Percentiles rank a stretch among this genome's conserved stretches.
phyloP scores from a whole-genome alignment of 2,888 invertebrate genomes.

The Acleris cristana region DNA sequence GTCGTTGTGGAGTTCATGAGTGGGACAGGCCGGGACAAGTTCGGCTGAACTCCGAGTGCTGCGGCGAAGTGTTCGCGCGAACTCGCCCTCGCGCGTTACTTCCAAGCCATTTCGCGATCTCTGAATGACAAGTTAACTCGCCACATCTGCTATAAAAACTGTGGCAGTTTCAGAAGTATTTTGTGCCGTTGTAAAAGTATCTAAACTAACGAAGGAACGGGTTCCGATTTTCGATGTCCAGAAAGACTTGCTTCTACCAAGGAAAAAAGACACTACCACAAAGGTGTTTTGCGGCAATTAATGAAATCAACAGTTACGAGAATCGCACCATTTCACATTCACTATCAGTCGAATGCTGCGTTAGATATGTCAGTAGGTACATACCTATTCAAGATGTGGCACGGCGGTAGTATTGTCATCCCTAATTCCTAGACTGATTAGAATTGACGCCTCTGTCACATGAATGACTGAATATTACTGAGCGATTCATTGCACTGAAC shows the following conservation, averaged over 20 bases:
- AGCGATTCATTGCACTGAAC: not conserved
- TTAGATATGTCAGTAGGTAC: no score
- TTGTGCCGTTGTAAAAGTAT: not conserved
- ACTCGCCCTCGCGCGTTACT: constrained; percentile 69
- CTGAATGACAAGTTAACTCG: constrained; percentile 66
- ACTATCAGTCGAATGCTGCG: no score
- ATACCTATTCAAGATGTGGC: no score
- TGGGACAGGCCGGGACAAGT: constrained; percentile 62
- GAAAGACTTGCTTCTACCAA: no score
- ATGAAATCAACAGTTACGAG: no score
- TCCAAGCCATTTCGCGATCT: constrained; percentile 73
- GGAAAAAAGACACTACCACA: no score
- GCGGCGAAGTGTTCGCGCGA: constrained; percentile 68
- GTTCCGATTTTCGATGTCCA: no score
- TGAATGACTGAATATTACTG: not conserved
- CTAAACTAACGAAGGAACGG: no score
- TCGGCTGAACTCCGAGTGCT: constrained; percentile 65
- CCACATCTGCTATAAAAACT: constrained; percentile 51
- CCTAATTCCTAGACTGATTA: not conserved
- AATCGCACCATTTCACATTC: no score
- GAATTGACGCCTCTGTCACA: not conserved
- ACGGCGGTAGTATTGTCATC: no score
- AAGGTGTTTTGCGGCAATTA: no score
- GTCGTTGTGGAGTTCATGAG: constrained; percentile 69
- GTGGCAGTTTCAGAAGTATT: constrained; percentile 18